phyloP scores from a whole-genome alignment of 2,888 invertebrate genomes.

The Drosophila lutescens region DNA sequence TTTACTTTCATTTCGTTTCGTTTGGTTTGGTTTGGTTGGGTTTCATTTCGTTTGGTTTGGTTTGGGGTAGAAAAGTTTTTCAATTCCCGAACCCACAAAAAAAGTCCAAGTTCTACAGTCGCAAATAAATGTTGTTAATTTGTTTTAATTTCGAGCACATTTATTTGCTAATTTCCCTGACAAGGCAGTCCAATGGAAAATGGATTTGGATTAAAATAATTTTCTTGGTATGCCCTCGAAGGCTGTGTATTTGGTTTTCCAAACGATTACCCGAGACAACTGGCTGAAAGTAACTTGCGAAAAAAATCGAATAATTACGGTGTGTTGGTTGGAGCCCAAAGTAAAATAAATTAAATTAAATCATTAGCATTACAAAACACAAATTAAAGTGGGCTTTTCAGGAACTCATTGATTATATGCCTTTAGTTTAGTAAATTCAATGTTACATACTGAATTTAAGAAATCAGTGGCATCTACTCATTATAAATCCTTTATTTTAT shows the following conservation, averaged over 20 bases:
- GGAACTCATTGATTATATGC: no score
- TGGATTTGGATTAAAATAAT: conserved; percentile 35
- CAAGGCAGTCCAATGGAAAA: conserved; percentile 37
- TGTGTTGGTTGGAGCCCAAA: no score
- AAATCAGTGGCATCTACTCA: no score
- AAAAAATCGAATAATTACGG: background rate
- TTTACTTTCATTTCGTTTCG: conserved; percentile 46
- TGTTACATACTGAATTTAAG: no score
- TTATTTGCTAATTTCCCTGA: conserved; percentile 52
- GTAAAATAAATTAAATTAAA: conserved; percentile 4
- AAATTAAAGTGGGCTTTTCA: background rate
- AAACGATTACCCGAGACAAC: conserved; percentile 27
- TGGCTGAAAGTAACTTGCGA: background rate
- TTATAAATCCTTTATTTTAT: no score
- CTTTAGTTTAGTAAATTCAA: no score
- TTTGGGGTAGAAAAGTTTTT: conserved; percentile 58
- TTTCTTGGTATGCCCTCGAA: conserved; percentile 8
- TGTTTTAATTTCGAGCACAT: conserved; percentile 60
- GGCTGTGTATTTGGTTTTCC: conserved; percentile 30
- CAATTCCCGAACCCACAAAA: conserved; percentile 62
- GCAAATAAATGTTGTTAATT: conserved; percentile 76
- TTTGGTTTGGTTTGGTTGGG: conserved; percentile 10
- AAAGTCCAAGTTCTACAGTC: conserved; percentile 71
- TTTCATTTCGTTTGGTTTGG: conserved; percentile 1
- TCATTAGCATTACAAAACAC: background rate